Evolutionary conservation across 2,113 vertebrate genomes (phyloP).

Genomic region (Tor tambroides): DNA sequence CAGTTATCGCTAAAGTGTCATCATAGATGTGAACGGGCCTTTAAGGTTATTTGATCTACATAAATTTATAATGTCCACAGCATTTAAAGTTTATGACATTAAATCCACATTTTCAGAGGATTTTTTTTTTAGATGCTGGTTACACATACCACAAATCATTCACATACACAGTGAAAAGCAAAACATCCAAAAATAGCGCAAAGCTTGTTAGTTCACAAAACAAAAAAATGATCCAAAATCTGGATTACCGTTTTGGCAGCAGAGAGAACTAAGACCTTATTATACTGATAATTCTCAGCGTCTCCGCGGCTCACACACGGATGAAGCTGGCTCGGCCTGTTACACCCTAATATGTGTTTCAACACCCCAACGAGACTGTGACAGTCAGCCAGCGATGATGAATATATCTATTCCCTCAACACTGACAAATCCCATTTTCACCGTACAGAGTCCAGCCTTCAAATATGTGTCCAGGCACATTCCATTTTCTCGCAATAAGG

Average conservation of each 20-base stretch:
- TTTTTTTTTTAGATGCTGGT: not conserved
- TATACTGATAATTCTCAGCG: constrained; percentile 31
- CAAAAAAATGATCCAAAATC: constrained; percentile 20
- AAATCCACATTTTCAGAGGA: not conserved
- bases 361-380: constrained; percentile 39
- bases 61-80: not conserved
- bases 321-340: constrained; percentile 35
- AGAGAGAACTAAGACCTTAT: constrained; percentile 34
- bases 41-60: not conserved
- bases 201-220: constrained; percentile 1
- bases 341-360: constrained; percentile 45
- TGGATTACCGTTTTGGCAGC: constrained; percentile 18
- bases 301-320: constrained; percentile 11
- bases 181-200: not conserved
- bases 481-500: constrained; percentile 56
- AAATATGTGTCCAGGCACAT: constrained; percentile 58
- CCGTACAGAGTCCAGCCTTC: constrained; percentile 17
- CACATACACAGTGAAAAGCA: not conserved
- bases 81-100: not conserved
- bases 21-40: not conserved
- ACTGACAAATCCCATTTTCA: constrained; percentile 60
- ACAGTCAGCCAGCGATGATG: constrained; percentile 51
- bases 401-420: constrained; percentile 56
- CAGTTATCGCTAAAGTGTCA: not conserved
- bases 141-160: not conserved